These are phyloP conservation scores for Drosophila subsilvestris DNA, from an alignment of 2,888 invertebrate genomes.

Conservation along the genomic window DNA sequence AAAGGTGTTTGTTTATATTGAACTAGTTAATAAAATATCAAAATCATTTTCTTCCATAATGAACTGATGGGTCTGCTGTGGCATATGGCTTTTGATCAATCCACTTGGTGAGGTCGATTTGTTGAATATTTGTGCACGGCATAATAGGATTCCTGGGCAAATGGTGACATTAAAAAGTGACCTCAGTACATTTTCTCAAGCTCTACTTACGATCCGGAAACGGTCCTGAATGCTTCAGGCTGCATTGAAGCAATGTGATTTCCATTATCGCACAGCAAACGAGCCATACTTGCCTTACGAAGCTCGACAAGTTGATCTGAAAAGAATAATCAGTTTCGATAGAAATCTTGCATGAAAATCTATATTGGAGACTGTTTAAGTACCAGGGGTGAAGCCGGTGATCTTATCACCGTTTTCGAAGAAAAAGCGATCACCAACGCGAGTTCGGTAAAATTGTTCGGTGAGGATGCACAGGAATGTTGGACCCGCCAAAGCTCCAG, in stretches of 20 bases:
- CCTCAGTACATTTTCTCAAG: not conserved
- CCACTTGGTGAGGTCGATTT: constrained; percentile 87
- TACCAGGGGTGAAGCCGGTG: constrained; percentile 87
- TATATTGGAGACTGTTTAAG: not conserved
- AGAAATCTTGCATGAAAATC: too few relatives aligned
- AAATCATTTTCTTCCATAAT: constrained; percentile 64
- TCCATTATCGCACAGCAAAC: constrained; percentile 92
- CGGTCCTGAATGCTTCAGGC: constrained; percentile 87
- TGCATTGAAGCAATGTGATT: constrained; percentile 88
- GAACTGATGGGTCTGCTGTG: constrained; percentile 49
- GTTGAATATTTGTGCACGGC: constrained; percentile 86
- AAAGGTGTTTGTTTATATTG: constrained; percentile 64
- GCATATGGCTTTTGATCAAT: constrained; percentile 74
- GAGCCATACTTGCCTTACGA: constrained; percentile 90
- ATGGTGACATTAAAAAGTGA: constrained; percentile 10
- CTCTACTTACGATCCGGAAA: constrained; percentile 86
- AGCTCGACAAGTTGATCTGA: constrained; percentile 90
- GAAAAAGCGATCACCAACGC: constrained; percentile 94
- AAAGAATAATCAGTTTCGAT: not conserved
- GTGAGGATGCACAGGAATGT: constrained; percentile 94
- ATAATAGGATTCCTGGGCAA: constrained; percentile 86
- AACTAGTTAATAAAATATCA: constrained; percentile 63
- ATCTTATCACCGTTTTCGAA: constrained; percentile 89
- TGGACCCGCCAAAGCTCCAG: constrained; percentile 92
- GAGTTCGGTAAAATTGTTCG: constrained; percentile 93